Evolutionary conservation across 1,140 invertebrate genomes (phyloP).

Genomic region (Brachystomella parvula): DNA sequence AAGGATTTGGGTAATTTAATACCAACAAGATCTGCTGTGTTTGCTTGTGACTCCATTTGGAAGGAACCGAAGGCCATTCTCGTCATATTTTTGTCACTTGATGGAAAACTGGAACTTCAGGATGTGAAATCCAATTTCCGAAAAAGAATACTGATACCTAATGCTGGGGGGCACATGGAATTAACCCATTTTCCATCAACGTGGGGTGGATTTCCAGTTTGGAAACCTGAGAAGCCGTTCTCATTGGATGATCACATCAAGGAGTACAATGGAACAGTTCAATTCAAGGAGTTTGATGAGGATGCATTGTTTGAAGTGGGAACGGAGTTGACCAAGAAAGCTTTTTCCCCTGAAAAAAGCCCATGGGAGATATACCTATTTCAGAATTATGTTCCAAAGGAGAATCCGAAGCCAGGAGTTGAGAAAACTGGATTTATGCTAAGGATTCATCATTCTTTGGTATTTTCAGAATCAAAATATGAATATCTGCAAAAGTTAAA

Average conservation of each 20-base stretch:
- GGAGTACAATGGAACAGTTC: not conserved
- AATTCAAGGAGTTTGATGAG: not conserved
- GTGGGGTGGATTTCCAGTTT: not conserved
- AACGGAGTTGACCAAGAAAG: not conserved
- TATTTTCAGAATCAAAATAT: not conserved
- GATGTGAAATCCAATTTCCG: not conserved
- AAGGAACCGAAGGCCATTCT: not conserved
- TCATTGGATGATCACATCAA: constrained; percentile 2
- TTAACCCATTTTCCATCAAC: not conserved
- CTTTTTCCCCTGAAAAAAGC: not conserved
- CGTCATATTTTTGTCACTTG: not conserved
- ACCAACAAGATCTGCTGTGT: not conserved
- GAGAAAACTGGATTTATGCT: not conserved
- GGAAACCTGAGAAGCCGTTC: not conserved
- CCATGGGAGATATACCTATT: not conserved
- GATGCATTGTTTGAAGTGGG: not conserved
- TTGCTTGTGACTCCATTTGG: not conserved
- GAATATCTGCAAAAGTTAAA: too few relatives aligned
- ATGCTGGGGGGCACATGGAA: not conserved
- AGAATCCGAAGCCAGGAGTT: not conserved
- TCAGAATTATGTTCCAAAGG: not conserved
- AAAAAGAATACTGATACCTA: not conserved
- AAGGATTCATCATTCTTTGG: not conserved
- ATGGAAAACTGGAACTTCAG: not conserved
- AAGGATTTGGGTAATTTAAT: not conserved